phyloP scores from a whole-genome alignment of 2,797 vertebrate genomes.

The Lycodopsis pacificus region DNA sequence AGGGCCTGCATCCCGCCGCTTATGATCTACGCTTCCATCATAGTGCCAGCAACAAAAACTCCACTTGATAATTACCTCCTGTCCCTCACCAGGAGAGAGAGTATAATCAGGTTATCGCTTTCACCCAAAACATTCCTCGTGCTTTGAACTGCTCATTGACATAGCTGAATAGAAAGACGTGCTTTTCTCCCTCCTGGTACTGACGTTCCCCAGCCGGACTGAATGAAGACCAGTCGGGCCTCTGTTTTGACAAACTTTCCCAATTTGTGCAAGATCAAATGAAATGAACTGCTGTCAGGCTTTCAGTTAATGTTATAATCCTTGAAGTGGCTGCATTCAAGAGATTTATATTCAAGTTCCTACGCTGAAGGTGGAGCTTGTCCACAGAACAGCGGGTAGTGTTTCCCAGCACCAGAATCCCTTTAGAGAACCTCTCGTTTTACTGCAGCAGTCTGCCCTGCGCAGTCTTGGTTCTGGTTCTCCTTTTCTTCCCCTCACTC shows the following conservation, averaged over 20 bases:
- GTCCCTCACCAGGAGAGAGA: conserved; percentile 65
- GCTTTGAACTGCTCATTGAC: conserved; percentile 70
- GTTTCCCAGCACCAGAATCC: too few relatives aligned
- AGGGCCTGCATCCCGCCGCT: conserved; percentile 55
- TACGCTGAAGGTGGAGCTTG: background rate
- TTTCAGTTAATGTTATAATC: background rate
- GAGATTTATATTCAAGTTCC: conserved; percentile 6
- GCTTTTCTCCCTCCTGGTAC: conserved; percentile 44
- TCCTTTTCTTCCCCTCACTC: too few relatives aligned
- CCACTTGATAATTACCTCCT: conserved; percentile 75
- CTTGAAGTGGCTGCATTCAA: background rate
- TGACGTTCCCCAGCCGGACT: conserved; percentile 30
- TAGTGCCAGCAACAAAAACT: conserved; percentile 58
- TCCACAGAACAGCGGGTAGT: too few relatives aligned
- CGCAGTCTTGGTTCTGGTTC: too few relatives aligned
- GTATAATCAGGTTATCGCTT: conserved; percentile 77
- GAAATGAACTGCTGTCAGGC: background rate
- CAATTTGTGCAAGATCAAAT: conserved; percentile 36
- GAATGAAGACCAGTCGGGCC: conserved; percentile 3
- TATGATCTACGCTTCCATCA: conserved; percentile 66
- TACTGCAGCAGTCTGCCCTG: too few relatives aligned
- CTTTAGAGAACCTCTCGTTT: too few relatives aligned
- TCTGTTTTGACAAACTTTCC: conserved; percentile 42
- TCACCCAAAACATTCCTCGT: conserved; percentile 67
- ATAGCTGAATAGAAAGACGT: conserved; percentile 43